Evolutionary conservation across 2,888 invertebrate genomes (phyloP), one percentile per base, ranked within the genome.

Genomic region (Heliconius cydno): DNA sequence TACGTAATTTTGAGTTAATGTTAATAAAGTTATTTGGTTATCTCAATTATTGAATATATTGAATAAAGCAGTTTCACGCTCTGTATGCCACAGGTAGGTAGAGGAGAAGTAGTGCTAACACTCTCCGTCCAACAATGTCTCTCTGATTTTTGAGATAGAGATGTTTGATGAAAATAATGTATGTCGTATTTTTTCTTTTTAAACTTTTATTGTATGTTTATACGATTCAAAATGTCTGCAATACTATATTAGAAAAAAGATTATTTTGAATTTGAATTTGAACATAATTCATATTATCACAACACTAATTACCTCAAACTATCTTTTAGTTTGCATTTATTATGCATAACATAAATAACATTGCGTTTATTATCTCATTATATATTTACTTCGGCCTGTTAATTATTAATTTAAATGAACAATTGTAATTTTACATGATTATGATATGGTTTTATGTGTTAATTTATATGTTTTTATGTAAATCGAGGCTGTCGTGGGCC

Each of bases 351-450:
- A 22, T 34, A 34, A 67, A 34, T 34, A 67, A 22, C 34, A 34
- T 22, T 38, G n/a, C 12, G 12, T 68, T 63, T 38, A n/a, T 22
- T 68, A 68, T 68, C 68, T 68, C 68, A 68, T 68, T 38, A 68
- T 38, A 68, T 4, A 68, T n/a, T n/a, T n/a, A 38, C n/a, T 38
- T 22, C n/a, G 4, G 22, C 4, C 9, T n/a, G 5, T 22, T 22
- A 5, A n/a, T 13, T 38, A 68, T 41, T 68, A 68, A 67, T 67
- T 67, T 34, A 34, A 30, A 67, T 67, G 28, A 13, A 67, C 67
- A 34, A 30, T 67, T 67, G 22, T 30, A 67, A 34, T 67, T 19
- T 67, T 22, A 34, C 22, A 30, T 22, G 60, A 60, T 60, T 52
- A 52, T 52, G 10, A 22, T n/a, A 60, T 10, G n/a, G 12, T 12